Evolutionary conservation across 2,113 vertebrate genomes (phyloP).

Genomic region (Cygnus atratus): DNA sequence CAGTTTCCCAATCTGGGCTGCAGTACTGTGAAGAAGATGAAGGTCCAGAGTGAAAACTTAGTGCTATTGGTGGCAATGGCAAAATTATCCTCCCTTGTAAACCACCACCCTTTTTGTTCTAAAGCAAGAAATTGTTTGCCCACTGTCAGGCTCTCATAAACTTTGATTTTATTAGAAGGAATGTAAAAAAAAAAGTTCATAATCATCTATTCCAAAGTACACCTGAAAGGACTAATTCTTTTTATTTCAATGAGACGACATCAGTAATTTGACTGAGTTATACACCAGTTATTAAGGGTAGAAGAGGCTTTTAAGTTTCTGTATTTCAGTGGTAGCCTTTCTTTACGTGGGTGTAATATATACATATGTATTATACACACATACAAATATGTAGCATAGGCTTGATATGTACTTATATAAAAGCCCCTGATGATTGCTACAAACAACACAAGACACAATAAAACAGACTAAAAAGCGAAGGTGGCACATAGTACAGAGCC

Average conservation of each 20-base stretch:
- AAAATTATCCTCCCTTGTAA: not conserved
- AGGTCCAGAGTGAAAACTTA: not conserved
- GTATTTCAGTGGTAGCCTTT: not conserved
- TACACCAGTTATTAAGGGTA: not conserved
- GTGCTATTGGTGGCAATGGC: not conserved
- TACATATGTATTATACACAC: not conserved
- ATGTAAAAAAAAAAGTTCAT: not conserved
- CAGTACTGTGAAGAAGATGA: not conserved
- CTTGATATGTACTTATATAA: not conserved
- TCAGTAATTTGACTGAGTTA: not conserved
- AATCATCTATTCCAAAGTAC: not conserved
- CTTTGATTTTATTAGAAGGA: not conserved
- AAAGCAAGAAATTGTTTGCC: not conserved
- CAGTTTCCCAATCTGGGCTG: not conserved
- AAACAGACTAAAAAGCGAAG: not conserved
- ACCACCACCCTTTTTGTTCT: not conserved
- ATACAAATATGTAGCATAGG: not conserved
- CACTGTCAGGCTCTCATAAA: not conserved
- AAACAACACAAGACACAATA: not conserved
- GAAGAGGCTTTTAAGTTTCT: not conserved
- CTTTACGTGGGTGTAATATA: not conserved
- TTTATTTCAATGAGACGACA: not conserved
- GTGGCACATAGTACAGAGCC: not conserved
- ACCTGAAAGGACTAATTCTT: not conserved
- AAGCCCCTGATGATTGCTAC: not conserved